phyloP scores from a whole-genome alignment of 2,797 vertebrate genomes.

The Poeciliopsis presidionis region DNA sequence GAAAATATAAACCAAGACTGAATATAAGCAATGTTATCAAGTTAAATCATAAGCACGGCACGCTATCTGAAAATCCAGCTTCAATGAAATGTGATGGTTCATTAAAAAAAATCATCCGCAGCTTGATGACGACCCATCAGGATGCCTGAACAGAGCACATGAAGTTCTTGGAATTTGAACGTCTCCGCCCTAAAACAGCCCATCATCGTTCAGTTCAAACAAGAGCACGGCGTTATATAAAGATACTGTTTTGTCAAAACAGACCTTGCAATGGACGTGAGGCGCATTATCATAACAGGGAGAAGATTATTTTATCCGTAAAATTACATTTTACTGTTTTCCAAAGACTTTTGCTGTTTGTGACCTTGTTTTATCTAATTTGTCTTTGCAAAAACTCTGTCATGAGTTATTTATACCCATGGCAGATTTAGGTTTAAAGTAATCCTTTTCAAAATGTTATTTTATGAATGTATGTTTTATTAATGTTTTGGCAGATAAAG shows the following conservation, averaged over 20 bases:
- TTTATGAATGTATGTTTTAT: neutral
- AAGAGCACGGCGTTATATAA: neutral
- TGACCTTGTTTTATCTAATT: neutral
- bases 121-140: constrained; percentile 9
- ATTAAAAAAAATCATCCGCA: constrained; percentile 5
- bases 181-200: constrained; percentile 7
- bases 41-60: constrained; percentile 20
- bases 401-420: neutral
- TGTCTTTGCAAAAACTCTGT: neutral
- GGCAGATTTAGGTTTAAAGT: neutral
- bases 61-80: neutral
- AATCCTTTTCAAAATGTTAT: neutral
- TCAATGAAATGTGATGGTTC: constrained; percentile 9
- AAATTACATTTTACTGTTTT: neutral
- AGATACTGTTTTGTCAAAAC: neutral
- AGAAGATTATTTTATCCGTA: neutral
- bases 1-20: constrained; percentile 10
- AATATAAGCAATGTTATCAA: constrained; percentile 37
- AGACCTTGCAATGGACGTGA: neutral
- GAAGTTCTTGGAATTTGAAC: constrained; percentile 5
- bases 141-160: constrained; percentile 17
- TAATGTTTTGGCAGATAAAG: neutral
- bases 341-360: neutral
- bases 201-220: constrained; percentile 3
- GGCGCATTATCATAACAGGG: neutral